Evolutionary conservation across 2,888 invertebrate genomes (phyloP).

Genomic region (Plebejus melissa): DNA sequence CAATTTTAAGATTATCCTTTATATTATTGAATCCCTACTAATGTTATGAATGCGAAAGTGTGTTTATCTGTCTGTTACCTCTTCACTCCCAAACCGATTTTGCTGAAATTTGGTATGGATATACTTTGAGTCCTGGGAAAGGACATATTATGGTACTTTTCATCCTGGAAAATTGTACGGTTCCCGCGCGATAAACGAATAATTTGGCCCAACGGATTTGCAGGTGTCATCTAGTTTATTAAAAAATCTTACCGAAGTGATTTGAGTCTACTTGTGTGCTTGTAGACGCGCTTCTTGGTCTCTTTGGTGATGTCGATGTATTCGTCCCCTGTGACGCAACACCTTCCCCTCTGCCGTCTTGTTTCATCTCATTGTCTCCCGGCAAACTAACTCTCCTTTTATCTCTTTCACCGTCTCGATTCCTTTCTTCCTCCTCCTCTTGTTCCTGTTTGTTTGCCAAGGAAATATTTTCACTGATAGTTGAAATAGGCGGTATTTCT

Average conservation of each 20-base stretch:
- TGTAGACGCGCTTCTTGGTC: slow-evolving; percentile 88
- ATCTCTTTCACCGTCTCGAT: slow-evolving; percentile 66
- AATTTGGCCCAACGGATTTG: too few species aligned
- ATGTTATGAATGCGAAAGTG: too few species aligned
- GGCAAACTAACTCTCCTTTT: slow-evolving; percentile 82
- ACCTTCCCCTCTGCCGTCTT: slow-evolving; percentile 64
- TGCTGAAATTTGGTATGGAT: too few species aligned
- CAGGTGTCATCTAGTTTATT: too few species aligned
- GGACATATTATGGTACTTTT: too few species aligned
- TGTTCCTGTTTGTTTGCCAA: slow-evolving; percentile 65
- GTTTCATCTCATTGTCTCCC: slow-evolving; percentile 69
- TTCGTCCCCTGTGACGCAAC: slow-evolving; percentile 62
- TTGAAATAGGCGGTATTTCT: slow-evolving; percentile 84
- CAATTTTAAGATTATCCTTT: too few species aligned
- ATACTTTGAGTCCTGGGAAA: too few species aligned
- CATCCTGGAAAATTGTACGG: too few species aligned
- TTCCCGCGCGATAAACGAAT: too few species aligned
- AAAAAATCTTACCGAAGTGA: slow-evolving; percentile 85
- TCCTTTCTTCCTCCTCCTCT: slow-evolving; percentile 56
- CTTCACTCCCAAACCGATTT: not conserved
- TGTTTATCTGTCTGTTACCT: not conserved
- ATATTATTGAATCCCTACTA: too few species aligned
- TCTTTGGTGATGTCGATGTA: slow-evolving; percentile 80
- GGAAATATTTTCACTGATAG: slow-evolving; percentile 85
- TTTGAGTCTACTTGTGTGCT: slow-evolving; percentile 91